Conservation (phyloP, 2,113 vertebrate genomes). For the Zapus hudsonius region DNA sequence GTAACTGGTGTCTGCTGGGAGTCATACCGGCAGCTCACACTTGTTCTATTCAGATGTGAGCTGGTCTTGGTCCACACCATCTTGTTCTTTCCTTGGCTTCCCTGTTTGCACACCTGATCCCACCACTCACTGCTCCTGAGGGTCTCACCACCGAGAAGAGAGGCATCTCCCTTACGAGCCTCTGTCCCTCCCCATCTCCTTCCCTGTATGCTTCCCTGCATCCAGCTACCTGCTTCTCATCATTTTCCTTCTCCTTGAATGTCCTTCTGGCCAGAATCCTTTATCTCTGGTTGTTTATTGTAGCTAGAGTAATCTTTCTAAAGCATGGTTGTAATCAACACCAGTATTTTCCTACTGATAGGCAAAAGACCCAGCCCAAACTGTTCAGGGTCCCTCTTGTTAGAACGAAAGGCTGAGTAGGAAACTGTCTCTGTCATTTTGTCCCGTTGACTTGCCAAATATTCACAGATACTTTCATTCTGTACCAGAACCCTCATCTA, state of each 20-base stretch:
- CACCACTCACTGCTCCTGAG: not conserved
- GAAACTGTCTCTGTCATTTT: not conserved
- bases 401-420: not conserved
- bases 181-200: not conserved
- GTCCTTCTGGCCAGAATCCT: not conserved
- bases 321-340: constrained; percentile 14
- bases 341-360: not conserved
- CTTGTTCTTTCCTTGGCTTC: not conserved
- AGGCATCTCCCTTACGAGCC: not conserved
- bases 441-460: not conserved
- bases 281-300: not conserved
- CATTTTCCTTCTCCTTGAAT: not conserved
- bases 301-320: constrained; percentile 13
- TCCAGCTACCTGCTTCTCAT: not conserved
- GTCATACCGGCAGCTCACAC: not conserved
- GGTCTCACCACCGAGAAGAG: not conserved
- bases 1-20: not conserved
- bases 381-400: not conserved
- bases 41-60: not conserved
- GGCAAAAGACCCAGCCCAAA: not conserved
- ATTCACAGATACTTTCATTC: not conserved
- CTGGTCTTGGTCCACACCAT: not conserved
- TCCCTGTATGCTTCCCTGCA: not conserved
- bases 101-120: not conserved
- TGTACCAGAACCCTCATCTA: not conserved